phyloP scores from a whole-genome alignment of 2,113 vertebrate species.

The Phyllostomus discolor region DNA sequence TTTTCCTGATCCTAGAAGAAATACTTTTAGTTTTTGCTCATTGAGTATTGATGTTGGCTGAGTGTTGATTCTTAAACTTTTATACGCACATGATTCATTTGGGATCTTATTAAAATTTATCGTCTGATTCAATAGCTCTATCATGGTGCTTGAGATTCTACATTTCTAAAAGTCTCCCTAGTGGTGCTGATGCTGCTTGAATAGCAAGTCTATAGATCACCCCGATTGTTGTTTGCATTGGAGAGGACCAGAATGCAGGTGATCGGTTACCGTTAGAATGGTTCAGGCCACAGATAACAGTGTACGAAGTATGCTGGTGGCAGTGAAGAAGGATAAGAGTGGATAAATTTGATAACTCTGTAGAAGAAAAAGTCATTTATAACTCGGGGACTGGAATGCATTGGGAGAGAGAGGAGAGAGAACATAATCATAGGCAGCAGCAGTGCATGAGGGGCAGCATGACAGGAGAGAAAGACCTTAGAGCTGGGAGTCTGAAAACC shows the following conservation, averaged over 20 bases:
- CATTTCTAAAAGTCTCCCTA: neutral
- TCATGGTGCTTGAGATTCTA: neutral
- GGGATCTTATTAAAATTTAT: neutral
- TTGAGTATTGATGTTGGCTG: neutral
- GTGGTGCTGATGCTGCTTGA: neutral
- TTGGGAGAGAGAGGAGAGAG: neutral
- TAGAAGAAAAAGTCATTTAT: neutral
- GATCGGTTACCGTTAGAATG: neutral
- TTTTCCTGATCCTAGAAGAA: neutral
- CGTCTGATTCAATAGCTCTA: neutral
- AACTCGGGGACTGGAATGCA: neutral
- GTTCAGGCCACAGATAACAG: neutral
- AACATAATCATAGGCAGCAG: neutral
- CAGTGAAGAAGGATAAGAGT: neutral
- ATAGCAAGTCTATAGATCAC: neutral
- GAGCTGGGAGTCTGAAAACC: neutral
- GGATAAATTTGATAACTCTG: neutral
- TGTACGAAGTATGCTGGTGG: neutral
- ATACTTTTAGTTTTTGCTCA: neutral
- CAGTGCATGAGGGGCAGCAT: neutral
- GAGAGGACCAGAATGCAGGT: neutral
- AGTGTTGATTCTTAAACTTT: neutral
- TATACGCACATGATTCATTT: neutral
- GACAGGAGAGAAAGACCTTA: neutral
- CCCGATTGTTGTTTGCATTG: neutral